Evolutionary conservation across 1,140 invertebrate genomes (phyloP).

Genomic region (Ectropis grisescens): DNA sequence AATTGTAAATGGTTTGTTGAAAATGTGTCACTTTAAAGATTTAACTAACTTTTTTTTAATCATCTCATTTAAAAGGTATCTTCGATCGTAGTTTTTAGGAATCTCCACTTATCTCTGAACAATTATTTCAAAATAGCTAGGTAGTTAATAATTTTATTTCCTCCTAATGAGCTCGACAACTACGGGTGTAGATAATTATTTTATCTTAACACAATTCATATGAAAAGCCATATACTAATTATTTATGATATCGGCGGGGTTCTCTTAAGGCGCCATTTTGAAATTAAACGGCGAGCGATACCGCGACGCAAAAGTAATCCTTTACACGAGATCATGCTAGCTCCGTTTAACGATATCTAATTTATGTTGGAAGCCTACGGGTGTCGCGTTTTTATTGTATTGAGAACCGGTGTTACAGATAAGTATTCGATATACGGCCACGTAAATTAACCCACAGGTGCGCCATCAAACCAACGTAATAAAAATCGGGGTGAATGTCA

Average conservation of each 20-base stretch:
- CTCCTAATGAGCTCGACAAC: too few species aligned
- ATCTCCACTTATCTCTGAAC: too few species aligned
- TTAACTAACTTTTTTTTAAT: too few species aligned
- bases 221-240: too few species aligned
- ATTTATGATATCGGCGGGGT: neutral
- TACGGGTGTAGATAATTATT: too few species aligned
- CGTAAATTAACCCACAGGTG: conserved; percentile 33
- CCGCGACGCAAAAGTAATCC: neutral
- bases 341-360: conserved; percentile 27
- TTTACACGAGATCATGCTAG: conserved; percentile 17
- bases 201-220: too few species aligned
- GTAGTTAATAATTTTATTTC: too few species aligned
- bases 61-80: too few species aligned
- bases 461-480: conserved; percentile 20
- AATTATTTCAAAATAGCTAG: too few species aligned
- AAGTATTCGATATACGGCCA: conserved; percentile 22
- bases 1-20: too few species aligned
- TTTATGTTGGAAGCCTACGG: conserved; percentile 20
- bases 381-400: conserved; percentile 4
- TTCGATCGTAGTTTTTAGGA: too few species aligned
- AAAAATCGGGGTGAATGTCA: neutral
- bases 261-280: neutral
- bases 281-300: conserved; percentile 36
- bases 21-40: too few species aligned
- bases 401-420: conserved; percentile 9